Conservation (phyloP, 2,113 vertebrate genomes). For the Coreoperca whiteheadi region DNA sequence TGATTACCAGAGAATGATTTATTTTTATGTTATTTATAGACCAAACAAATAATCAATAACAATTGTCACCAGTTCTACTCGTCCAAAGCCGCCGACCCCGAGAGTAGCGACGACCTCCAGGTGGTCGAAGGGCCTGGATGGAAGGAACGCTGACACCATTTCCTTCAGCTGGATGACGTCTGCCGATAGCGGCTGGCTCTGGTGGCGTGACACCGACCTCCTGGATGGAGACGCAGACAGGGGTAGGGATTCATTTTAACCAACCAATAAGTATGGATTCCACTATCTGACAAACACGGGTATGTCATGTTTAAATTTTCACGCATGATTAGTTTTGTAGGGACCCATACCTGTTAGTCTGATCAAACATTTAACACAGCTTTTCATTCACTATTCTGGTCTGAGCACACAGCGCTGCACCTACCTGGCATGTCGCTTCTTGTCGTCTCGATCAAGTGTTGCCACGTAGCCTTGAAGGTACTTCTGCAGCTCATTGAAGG, state of each 20-base stretch:
- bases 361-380: not conserved
- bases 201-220: conserved; percentile 72
- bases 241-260: too few relatives aligned
- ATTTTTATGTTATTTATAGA: too few relatives aligned
- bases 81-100: conserved; percentile 85
- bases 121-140: conserved; percentile 77
- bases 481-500: conserved; percentile 86
- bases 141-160: conserved; percentile 66
- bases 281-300: not conserved
- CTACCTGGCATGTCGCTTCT: conserved; percentile 84
- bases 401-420: fast-evolving
- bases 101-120: conserved; percentile 82
- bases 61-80: conserved; percentile 82
- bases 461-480: conserved; percentile 86
- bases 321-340: not conserved
- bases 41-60: not conserved
- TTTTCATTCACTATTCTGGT: not conserved
- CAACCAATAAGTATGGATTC: not conserved
- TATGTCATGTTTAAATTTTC: not conserved
- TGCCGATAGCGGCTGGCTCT: conserved; percentile 75
- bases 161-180: conserved; percentile 80
- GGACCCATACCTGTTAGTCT: not conserved
- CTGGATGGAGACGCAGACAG: conserved; percentile 44
- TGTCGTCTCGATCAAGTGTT: conserved; percentile 82
- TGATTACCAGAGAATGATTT: too few relatives aligned